Evolutionary conservation across 2,888 invertebrate species (phyloP).

Genomic region (Drosophila neonasuta): DNA sequence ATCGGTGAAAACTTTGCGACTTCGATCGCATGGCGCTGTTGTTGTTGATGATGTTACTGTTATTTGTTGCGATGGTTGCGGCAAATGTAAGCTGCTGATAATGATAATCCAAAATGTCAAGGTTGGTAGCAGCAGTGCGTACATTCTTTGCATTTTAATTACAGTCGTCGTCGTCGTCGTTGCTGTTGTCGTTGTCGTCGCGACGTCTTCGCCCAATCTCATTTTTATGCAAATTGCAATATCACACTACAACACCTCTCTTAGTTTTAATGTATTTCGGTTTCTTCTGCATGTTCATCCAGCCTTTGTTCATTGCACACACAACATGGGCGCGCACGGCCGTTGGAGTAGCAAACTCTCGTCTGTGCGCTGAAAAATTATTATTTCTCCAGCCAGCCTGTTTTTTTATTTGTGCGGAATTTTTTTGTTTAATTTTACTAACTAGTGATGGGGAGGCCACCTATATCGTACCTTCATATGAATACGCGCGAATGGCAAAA

Average conservation of each 20-base stretch:
- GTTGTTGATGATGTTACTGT: conserved; percentile 1
- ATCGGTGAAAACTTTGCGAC: conserved; percentile 90
- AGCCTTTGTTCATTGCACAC: conserved; percentile 45
- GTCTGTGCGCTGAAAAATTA: conserved; percentile 24
- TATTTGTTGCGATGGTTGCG: conserved; percentile 63
- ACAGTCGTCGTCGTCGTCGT: conserved; percentile 33
- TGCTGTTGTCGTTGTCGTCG: conserved; percentile 31
- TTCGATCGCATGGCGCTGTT: conserved; percentile 87
- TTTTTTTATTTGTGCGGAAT: conserved; percentile 28
- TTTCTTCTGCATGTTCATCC: conserved; percentile 43
- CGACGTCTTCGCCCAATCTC: conserved; percentile 43
- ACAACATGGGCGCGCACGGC: conserved; percentile 44
- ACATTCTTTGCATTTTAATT: conserved; percentile 76
- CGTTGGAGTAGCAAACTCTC: conserved; percentile 29
- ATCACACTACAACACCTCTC: conserved; percentile 43
- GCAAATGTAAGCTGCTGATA: conserved; percentile 41
- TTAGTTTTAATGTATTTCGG: conserved; percentile 36
- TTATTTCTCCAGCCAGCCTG: conserved; percentile 28
- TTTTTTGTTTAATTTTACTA: conserved; percentile 54
- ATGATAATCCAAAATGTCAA: conserved; percentile 69
- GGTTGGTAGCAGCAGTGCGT: conserved; percentile 68
- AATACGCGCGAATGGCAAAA: conserved; percentile 12
- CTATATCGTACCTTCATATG: conserved; percentile 1
- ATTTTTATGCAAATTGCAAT: conserved; percentile 70
- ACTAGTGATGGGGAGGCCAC: conserved; percentile 37